phyloP scores from a whole-genome alignment of 2,888 invertebrate species.

The Byasa hedistus region DNA sequence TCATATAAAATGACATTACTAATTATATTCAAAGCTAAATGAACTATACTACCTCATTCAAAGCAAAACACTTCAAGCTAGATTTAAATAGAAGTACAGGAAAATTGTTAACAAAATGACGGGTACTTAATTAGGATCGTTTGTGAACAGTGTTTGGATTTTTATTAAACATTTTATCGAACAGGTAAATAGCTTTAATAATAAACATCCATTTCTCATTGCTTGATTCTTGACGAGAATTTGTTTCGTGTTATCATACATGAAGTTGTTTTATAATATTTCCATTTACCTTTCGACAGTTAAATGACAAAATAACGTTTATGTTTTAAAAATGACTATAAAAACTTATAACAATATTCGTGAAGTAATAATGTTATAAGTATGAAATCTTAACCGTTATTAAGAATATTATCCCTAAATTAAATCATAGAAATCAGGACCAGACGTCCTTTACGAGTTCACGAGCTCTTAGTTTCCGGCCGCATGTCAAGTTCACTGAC shows the following conservation, averaged over 20 bases:
- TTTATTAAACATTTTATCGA: no score
- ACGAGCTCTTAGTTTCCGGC: slow-evolving; percentile 21
- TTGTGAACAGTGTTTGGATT: no score
- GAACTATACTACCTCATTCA: background rate
- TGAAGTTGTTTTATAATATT: no score
- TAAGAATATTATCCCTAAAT: slow-evolving; percentile 10
- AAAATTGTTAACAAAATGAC: background rate
- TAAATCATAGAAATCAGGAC: slow-evolving; percentile 20
- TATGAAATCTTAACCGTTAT: background rate
- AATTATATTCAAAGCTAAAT: no score
- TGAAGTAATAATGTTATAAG: background rate
- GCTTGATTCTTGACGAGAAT: no score
- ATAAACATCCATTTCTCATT: no score
- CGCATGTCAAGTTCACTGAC: slow-evolving; percentile 19
- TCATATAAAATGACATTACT: no score
- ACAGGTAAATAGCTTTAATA: no score
- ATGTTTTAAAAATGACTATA: background rate
- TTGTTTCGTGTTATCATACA: no score
- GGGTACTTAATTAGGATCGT: background rate
- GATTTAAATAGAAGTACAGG: background rate
- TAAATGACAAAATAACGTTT: no score
- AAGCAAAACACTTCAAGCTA: background rate
- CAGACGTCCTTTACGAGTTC: slow-evolving; percentile 21
- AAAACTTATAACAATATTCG: background rate
- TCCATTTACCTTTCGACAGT: no score